Evolutionary conservation across 2,113 vertebrate genomes (phyloP), one percentile per base, ranked within the genome.

Genomic region (Garra rufa): DNA sequence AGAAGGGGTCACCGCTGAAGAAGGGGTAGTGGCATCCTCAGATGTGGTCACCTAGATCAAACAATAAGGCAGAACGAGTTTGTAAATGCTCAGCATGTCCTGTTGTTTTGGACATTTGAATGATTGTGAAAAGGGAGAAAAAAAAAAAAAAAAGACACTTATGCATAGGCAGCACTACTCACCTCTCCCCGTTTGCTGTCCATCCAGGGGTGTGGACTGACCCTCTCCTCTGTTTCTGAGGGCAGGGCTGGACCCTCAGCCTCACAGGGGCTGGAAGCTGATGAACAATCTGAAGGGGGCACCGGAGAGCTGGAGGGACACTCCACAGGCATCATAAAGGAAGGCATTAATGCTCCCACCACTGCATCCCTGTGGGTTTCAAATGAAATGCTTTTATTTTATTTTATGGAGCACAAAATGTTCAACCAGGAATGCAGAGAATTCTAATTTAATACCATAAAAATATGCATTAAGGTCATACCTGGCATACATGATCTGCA

Each of bases 401-500:
- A 63, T 63, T 38, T 67, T 19, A 34, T 38, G 34, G 9, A 70
- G 38, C 9, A 41, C 9, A 21, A 70, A 34, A 48, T 9, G 44
- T 52, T 28, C 5, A 59, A 71, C 9, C 30, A 34, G 76, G 19
- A 11, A 19, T 57, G 11, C 26, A 76, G 28, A 76, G 38, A 34
- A 52, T 4, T 30, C n/a, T n/a, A n/a, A n/a, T 28, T 26, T 50
- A 26, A 52, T 19, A 9, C 15, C 8, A n/a, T n/a, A n/a, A n/a
- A n/a, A n/a, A n/a, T n/a, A n/a, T n/a, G n/a, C 11, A 34, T 43
- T 50, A 43, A 46, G 9, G 79, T 67, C 91, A 15, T 94, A 99
- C 98, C 98, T 98, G 81, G 98, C 97, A 93, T 99, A 99, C 95
- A 97, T 95, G 89, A 99, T 98, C 85, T 99, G 98, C 30, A 99